A percentile compares a stretch with the other conserved stretches of the same genome.
phyloP scores from a whole-genome alignment of 2,797 vertebrate genomes.

The Macropus fuliginosus region DNA sequence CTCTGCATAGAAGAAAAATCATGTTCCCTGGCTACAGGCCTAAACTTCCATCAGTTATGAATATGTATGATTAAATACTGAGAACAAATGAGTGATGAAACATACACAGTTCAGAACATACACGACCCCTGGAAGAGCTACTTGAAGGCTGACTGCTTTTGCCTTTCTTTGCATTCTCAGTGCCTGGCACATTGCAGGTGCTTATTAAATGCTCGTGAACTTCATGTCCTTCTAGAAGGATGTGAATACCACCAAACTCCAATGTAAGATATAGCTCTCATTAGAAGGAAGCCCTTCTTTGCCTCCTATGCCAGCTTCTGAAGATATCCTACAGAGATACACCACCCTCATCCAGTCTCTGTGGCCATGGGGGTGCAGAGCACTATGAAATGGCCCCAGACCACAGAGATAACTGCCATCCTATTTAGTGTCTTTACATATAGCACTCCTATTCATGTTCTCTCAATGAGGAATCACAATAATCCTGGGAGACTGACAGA shows the following conservation, averaged over 20 bases:
- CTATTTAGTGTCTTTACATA: background rate
- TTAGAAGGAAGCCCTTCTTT: background rate
- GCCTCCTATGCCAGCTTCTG: background rate
- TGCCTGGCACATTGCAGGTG: background rate
- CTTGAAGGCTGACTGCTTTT: background rate
- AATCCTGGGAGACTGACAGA: background rate
- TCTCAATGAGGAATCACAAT: background rate
- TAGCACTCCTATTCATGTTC: background rate
- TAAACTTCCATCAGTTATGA: background rate
- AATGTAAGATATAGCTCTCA: background rate
- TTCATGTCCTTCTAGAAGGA: background rate
- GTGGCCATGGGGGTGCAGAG: background rate
- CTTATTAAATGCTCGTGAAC: background rate
- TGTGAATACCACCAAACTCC: background rate
- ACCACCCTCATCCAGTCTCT: background rate
- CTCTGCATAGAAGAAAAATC: background rate
- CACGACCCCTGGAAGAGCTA: background rate
- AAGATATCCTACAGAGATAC: background rate
- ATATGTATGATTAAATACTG: background rate
- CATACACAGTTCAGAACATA: background rate
- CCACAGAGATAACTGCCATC: background rate
- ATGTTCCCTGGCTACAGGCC: background rate
- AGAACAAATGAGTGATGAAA: background rate
- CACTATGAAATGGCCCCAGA: background rate
- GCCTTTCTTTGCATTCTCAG: background rate